A percentile compares a stretch with the other conserved stretches of the same genome.
Evolutionary conservation across 2,113 vertebrate species (phyloP).

Genomic region (Grammomys surdaster): DNA sequence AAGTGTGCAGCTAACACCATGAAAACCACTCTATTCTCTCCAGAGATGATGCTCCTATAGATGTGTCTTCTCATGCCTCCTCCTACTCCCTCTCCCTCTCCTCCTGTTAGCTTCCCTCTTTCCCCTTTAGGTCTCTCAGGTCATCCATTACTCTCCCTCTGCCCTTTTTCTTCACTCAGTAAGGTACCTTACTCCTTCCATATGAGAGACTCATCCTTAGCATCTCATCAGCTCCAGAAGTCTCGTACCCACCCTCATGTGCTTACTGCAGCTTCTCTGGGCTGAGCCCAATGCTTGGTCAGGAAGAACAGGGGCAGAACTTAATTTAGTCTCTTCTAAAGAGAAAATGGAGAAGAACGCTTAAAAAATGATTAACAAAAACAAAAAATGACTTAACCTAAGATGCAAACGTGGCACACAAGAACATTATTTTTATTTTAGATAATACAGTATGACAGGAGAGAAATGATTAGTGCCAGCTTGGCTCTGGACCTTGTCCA

Average conservation of each 20-base stretch:
- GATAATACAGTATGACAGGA: not conserved
- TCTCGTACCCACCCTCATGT: not conserved
- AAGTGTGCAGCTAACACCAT: not conserved
- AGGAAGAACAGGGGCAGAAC: not conserved
- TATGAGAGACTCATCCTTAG: not conserved
- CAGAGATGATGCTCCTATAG: not conserved
- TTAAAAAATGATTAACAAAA: not conserved
- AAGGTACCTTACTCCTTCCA: not conserved
- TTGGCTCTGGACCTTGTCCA: conserved; percentile 18
- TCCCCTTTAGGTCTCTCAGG: not conserved
- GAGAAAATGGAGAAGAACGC: conserved; percentile 17
- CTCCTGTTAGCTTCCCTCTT: not conserved
- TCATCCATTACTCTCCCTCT: not conserved
- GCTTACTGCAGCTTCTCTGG: not conserved
- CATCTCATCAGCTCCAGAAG: not conserved
- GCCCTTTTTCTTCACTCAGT: not conserved
- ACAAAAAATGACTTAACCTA: not conserved
- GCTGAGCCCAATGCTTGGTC: not conserved
- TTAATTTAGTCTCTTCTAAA: conserved; percentile 39
- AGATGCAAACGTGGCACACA: not conserved
- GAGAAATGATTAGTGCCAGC: conserved; percentile 10
- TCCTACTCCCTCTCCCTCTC: not conserved
- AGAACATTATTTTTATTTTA: conserved; percentile 38
- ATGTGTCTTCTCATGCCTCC: not conserved
- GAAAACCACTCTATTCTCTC: not conserved